These are phyloP conservation scores for Proctacanthus coquilletti DNA, from an alignment of 1,140 invertebrate species.

Conservation along the genomic window DNA sequence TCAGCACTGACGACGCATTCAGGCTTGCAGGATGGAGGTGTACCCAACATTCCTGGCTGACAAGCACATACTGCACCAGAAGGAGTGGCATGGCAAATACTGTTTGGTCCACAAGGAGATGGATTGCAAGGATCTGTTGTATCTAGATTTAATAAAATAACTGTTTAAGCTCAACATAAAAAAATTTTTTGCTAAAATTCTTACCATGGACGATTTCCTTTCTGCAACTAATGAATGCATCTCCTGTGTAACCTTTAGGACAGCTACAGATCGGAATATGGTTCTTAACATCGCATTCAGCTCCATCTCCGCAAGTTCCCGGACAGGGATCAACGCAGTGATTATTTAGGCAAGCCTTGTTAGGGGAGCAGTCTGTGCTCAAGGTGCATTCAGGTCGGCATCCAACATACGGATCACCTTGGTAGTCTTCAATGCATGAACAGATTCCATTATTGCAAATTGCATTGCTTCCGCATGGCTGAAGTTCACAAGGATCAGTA, in stretches of 20 bases:
- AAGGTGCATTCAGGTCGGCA: constrained; percentile 73
- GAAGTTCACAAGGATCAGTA: constrained; percentile 48
- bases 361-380: constrained; percentile 62
- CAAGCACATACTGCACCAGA: constrained; percentile 61
- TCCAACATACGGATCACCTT: constrained; percentile 45
- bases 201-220: not conserved
- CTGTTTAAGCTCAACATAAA: not conserved
- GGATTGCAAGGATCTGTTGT: constrained; percentile 44
- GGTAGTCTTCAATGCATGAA: constrained; percentile 44
- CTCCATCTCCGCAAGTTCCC: constrained; percentile 57
- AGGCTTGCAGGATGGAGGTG: constrained; percentile 47
- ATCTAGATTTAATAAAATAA: too few species aligned
- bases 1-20: constrained; percentile 54
- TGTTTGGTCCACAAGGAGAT: constrained; percentile 64
- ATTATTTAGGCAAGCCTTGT: constrained; percentile 55
- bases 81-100: constrained; percentile 55
- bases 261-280: constrained; percentile 66
- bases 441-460: constrained; percentile 57
- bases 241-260: constrained; percentile 49
- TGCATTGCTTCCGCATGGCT: constrained; percentile 68
- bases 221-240: constrained; percentile 49
- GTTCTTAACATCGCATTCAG: constrained; percentile 62
- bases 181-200: not conserved
- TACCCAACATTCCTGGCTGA: constrained; percentile 53
- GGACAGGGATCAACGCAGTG: constrained; percentile 61